These are phyloP conservation scores for Noctilio leporinus DNA, from an alignment of 2,113 vertebrate genomes.

Conservation along the genomic window DNA sequence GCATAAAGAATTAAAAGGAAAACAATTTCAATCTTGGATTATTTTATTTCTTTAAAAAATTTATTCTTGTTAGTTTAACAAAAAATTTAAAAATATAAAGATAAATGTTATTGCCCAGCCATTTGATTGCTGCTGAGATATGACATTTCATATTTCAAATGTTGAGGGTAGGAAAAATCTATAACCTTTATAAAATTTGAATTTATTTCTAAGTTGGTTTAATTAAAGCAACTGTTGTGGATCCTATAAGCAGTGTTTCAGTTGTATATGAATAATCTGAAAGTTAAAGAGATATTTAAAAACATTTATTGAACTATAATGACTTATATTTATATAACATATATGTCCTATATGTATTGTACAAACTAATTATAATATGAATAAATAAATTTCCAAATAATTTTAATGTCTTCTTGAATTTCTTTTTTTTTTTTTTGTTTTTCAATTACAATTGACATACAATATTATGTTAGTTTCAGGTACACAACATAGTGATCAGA, in stretches of 20 bases:
- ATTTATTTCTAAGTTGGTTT: neutral
- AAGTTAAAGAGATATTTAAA: neutral
- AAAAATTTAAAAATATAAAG: conserved; percentile 30
- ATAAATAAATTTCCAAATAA: neutral
- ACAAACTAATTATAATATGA: neutral
- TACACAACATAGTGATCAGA: neutral
- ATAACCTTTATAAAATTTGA: conserved; percentile 12
- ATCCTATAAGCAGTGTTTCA: neutral
- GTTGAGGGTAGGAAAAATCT: neutral
- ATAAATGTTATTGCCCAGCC: neutral
- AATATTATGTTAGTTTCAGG: neutral
- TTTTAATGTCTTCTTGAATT: neutral
- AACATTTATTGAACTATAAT: neutral
- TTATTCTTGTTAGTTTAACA: conserved; percentile 10
- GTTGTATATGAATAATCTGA: neutral
- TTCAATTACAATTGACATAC: neutral
- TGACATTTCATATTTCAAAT: neutral
- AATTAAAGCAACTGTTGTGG: neutral
- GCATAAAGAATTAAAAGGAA: conserved; percentile 8
- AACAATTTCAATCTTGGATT: neutral
- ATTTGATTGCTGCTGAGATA: neutral
- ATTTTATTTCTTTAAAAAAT: conserved; percentile 21
- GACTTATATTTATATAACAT: neutral
- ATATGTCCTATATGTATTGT: neutral
- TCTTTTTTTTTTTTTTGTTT: neutral